phyloP scores from a whole-genome alignment of 2,113 vertebrate genomes.

The Theropithecus gelada region DNA sequence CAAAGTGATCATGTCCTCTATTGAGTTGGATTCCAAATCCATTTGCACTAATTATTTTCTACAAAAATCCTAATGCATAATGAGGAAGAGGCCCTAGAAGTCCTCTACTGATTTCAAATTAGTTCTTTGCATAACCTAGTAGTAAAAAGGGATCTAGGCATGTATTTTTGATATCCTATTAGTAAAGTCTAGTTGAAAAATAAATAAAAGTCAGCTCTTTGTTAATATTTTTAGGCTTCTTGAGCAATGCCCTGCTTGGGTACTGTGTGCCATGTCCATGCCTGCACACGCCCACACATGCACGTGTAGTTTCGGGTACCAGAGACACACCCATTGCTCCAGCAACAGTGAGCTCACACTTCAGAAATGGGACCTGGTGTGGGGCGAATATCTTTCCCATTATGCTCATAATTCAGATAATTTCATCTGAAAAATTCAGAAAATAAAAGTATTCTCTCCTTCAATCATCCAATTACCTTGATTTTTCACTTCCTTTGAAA shows the following conservation, averaged over 20 bases:
- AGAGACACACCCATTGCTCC: background rate
- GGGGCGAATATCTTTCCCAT: background rate
- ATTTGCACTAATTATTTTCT: constrained; percentile 62
- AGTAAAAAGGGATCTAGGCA: background rate
- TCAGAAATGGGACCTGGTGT: background rate
- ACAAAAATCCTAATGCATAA: background rate
- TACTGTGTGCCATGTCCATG: rapidly evolving
- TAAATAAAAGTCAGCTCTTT: constrained; percentile 11
- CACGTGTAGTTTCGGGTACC: too few species aligned
- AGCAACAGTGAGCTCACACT: background rate
- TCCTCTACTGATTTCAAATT: background rate
- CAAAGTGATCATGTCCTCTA: constrained; percentile 53
- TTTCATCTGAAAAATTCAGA: background rate
- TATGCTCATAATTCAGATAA: background rate
- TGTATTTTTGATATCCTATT: constrained; percentile 18
- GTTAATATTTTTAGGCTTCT: constrained; percentile 2
- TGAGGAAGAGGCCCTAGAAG: background rate
- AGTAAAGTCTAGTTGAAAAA: constrained; percentile 32
- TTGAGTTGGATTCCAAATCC: constrained; percentile 52
- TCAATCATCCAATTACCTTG: background rate
- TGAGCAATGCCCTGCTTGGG: background rate
- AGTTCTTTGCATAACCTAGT: constrained; percentile 1
- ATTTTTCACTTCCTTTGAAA: constrained; percentile 9
- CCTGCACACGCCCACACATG: background rate
- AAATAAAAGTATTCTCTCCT: background rate